Conservation (phyloP, 1,140 invertebrate genomes). For the Tyrophagus putrescentiae region DNA sequence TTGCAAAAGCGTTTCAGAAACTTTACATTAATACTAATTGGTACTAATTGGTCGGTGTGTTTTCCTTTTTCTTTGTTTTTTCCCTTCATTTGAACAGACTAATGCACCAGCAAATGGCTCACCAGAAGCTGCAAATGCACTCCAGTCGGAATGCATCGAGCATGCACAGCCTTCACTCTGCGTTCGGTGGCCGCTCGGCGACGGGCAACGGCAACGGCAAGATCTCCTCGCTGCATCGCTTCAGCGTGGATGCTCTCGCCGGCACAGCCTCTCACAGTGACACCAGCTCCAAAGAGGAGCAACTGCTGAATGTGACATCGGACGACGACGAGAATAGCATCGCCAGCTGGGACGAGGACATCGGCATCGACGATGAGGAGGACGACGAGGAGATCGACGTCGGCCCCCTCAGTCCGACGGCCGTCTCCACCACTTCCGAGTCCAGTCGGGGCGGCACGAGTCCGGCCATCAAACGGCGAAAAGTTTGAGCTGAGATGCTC, state of each 20-base stretch:
- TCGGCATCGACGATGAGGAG: conserved; percentile 17
- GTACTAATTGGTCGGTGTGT: neutral
- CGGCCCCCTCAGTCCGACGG: conserved; percentile 23
- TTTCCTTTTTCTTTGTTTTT: conserved; percentile 19
- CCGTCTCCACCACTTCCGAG: conserved; percentile 27
- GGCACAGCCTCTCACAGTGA: conserved; percentile 16
- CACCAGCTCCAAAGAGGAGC: neutral
- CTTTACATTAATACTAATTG: neutral
- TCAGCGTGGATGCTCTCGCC: conserved; percentile 22
- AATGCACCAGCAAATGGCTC: conserved; percentile 23
- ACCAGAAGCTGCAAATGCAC: conserved; percentile 23
- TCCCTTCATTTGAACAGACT: conserved; percentile 8
- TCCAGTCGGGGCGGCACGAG: conserved; percentile 22
- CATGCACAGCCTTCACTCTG: neutral
- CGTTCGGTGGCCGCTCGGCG: neutral
- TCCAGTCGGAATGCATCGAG: conserved; percentile 1
- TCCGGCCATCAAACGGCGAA: neutral
- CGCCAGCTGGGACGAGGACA: conserved; percentile 18
- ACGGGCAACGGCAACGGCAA: neutral
- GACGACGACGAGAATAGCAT: conserved; percentile 21
- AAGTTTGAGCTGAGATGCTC: too few species aligned
- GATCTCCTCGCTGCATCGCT: conserved; percentile 22
- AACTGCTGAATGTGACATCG: conserved; percentile 19
- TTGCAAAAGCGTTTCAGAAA: neutral
- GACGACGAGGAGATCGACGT: conserved; percentile 20